Conservation (phyloP, 1,140 invertebrate genomes). For the Agraylea sexmaculata region DNA sequence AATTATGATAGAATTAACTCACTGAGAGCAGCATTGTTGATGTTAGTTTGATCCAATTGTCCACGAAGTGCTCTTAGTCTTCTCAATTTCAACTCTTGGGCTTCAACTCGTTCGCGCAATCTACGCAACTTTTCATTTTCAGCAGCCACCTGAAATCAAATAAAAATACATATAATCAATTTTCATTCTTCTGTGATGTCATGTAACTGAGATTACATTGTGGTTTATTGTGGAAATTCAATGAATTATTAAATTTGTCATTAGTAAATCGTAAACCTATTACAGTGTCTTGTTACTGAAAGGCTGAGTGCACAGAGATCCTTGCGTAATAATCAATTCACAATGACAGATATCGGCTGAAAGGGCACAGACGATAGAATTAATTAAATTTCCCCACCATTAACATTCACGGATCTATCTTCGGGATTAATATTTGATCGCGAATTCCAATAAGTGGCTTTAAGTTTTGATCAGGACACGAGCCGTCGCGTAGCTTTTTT, state of each 20-base stretch:
- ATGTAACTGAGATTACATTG: no score
- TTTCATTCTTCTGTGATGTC: no score
- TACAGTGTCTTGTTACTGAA: slow-evolving; percentile 25
- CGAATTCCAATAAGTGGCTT: slow-evolving; percentile 17
- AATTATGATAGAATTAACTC: slow-evolving; percentile 51
- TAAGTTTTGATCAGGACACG: no score
- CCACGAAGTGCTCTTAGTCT: slow-evolving; percentile 79
- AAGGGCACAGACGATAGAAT: slow-evolving; percentile 4
- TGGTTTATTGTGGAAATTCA: no score
- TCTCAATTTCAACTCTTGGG: slow-evolving; percentile 85
- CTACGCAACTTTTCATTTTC: slow-evolving; percentile 79
- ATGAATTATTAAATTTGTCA: slow-evolving; percentile 22
- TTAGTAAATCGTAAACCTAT: slow-evolving; percentile 26
- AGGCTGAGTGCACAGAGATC: not conserved
- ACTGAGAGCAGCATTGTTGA: slow-evolving; percentile 85
- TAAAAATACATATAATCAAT: no score
- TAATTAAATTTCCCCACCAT: slow-evolving; percentile 17
- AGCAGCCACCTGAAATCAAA: slow-evolving; percentile 46
- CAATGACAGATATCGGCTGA: slow-evolving; percentile 7
- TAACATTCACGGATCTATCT: slow-evolving; percentile 6
- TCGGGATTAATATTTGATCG: slow-evolving; percentile 11
- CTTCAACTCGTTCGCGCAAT: slow-evolving; percentile 81
- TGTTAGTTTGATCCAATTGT: slow-evolving; percentile 83
- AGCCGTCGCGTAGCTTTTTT: slow-evolving; percentile 37
- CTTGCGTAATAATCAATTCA: slow-evolving; percentile 13